A percentile compares a stretch with the other conserved stretches of the same genome.
Conservation (phyloP, 1,140 invertebrate genomes). For the Zelostemma sp. region DNA sequence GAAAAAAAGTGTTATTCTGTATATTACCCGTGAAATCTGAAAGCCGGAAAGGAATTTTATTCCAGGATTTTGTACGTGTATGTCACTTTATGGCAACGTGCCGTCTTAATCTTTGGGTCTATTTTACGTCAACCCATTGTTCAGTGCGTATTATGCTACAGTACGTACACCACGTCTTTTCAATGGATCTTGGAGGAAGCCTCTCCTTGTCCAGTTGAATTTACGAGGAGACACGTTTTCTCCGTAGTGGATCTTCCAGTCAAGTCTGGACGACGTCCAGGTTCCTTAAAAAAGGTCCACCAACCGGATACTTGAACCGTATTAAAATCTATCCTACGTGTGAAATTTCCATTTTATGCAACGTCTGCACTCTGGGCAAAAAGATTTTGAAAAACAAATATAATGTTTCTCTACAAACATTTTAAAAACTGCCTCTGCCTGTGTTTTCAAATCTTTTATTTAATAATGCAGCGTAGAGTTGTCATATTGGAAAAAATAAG, state of each 20-base stretch:
- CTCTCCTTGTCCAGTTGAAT: slow-evolving; percentile 60
- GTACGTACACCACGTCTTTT: slow-evolving; percentile 6
- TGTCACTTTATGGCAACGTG: slow-evolving; percentile 41
- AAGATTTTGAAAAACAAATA: too few relatives aligned
- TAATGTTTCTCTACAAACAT: too few relatives aligned
- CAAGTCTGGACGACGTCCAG: slow-evolving; percentile 50
- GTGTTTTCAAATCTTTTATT: too few relatives aligned
- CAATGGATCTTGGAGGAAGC: slow-evolving; percentile 10
- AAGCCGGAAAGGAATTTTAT: slow-evolving; percentile 1
- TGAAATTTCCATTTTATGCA: slow-evolving; percentile 36
- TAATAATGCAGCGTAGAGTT: too few relatives aligned
- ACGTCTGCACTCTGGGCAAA: slow-evolving; percentile 2
- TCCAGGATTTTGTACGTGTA: slow-evolving; percentile 13
- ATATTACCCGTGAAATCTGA: background rate
- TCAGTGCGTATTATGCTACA: slow-evolving; percentile 16
- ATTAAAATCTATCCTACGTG: slow-evolving; percentile 51
- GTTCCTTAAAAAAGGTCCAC: slow-evolving; percentile 37
- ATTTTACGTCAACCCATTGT: slow-evolving; percentile 45
- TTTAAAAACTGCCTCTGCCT: too few relatives aligned
- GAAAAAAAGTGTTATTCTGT: too few relatives aligned
- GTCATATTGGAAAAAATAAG: too few relatives aligned
- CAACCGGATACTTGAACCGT: slow-evolving; percentile 31
- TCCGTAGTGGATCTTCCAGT: slow-evolving; percentile 34
- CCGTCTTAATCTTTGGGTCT: slow-evolving; percentile 59
- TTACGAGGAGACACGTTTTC: slow-evolving; percentile 58